These are phyloP conservation scores for Crotalus tigris DNA, from an alignment of 2,113 vertebrate species.

Conservation along the genomic window DNA sequence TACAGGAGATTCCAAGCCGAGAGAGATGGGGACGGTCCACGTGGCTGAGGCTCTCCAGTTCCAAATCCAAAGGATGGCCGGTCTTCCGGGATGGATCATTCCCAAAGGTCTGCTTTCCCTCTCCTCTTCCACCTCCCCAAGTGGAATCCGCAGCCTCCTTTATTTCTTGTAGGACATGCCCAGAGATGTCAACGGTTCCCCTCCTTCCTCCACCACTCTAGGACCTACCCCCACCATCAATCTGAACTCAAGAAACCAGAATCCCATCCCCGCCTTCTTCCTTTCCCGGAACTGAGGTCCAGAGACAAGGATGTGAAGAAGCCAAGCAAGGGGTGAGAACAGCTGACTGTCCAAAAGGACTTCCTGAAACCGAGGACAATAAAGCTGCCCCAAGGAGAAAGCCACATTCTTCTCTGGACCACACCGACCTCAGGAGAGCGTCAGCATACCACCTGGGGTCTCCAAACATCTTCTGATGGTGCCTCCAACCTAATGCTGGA, in stretches of 20 bases:
- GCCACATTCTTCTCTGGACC: not conserved
- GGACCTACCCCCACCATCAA: not conserved
- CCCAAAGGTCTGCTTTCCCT: not conserved
- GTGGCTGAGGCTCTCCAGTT: not conserved
- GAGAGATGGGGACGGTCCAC: not conserved
- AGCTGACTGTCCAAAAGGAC: not conserved
- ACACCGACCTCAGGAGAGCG: accelerated
- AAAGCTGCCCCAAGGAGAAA: conserved; percentile 1
- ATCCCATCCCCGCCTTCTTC: not conserved
- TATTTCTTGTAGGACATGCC: not conserved
- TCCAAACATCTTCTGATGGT: not conserved
- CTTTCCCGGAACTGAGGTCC: not conserved
- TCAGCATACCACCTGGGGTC: not conserved
- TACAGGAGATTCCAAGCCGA: not conserved
- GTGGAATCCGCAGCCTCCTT: not conserved
- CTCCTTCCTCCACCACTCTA: not conserved
- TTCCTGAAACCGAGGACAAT: conserved; percentile 3
- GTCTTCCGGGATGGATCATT: not conserved
- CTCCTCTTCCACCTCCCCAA: not conserved
- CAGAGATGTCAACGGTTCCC: not conserved
- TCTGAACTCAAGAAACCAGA: not conserved
- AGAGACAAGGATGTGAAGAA: not conserved
- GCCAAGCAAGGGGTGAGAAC: not conserved
- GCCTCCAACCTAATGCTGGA: not conserved
- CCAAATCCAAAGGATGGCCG: not conserved